Evolutionary conservation across 2,888 invertebrate genomes (phyloP).

Genomic region (Melieria crassipennis): DNA sequence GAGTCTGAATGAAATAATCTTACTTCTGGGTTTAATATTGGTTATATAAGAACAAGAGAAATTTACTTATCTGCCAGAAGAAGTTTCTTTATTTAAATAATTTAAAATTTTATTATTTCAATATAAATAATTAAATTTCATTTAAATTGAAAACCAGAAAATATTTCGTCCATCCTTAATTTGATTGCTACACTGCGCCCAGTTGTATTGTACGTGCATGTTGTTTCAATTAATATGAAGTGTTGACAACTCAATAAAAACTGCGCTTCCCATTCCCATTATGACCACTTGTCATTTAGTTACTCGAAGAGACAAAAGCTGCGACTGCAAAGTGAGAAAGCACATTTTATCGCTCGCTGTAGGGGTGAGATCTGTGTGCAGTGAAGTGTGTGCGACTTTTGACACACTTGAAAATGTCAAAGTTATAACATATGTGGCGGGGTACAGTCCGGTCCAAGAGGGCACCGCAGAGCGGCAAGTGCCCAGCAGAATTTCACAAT

Average conservation of each 20-base stretch:
- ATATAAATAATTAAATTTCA: no score
- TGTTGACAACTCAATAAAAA: conserved; percentile 33
- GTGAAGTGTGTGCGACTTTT: conserved; percentile 19
- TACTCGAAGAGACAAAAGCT: neutral
- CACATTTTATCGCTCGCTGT: neutral
- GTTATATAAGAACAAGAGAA: no score
- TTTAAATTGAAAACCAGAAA: no score
- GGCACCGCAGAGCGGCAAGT: no score
- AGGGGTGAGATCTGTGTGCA: conserved; percentile 1
- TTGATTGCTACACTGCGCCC: no score
- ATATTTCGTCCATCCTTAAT: no score
- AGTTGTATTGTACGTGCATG: neutral
- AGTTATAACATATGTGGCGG: conserved; percentile 42
- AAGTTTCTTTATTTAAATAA: no score
- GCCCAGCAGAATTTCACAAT: neutral
- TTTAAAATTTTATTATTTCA: no score
- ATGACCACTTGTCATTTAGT: no score
- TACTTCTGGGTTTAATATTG: no score
- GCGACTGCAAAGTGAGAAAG: neutral
- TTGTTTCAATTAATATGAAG: conserved; percentile 30
- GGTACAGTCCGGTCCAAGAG: neutral
- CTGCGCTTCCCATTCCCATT: neutral
- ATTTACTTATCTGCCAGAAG: no score
- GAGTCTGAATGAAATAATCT: no score
- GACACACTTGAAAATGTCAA: conserved; percentile 45